These are phyloP conservation scores for Enteromius argenteus DNA, from an alignment of 2,797 vertebrate species.

Conservation along the genomic window DNA sequence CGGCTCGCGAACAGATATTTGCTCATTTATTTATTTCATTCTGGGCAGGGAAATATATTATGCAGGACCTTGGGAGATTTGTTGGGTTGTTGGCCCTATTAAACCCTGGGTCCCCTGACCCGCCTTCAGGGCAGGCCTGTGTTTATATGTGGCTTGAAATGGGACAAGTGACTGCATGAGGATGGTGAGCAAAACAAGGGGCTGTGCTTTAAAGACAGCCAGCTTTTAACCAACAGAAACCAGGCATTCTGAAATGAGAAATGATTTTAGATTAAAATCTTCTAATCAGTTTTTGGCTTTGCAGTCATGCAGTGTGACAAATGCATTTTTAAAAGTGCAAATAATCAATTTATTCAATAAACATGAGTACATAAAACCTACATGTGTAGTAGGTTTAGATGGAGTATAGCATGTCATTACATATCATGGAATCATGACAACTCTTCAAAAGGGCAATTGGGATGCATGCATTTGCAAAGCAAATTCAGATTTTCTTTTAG, in stretches of 20 bases:
- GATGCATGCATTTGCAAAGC: background rate
- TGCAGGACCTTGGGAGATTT: slow-evolving; percentile 72
- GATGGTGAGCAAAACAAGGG: slow-evolving; percentile 76
- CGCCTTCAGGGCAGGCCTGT: slow-evolving; percentile 70
- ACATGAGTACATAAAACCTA: background rate
- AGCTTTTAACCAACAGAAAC: background rate
- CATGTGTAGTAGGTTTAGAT: background rate
- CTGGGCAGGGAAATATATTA: slow-evolving; percentile 50
- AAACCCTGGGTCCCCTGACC: slow-evolving; percentile 72
- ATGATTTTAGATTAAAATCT: background rate
- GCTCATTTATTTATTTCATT: slow-evolving; percentile 46
- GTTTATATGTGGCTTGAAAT: slow-evolving; percentile 67
- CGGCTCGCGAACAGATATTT: slow-evolving; percentile 59
- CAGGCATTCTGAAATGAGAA: background rate
- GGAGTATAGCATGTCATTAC: background rate
- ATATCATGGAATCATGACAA: background rate
- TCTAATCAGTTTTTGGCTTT: background rate
- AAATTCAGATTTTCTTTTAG: background rate
- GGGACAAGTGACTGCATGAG: slow-evolving; percentile 63
- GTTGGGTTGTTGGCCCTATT: slow-evolving; percentile 83
- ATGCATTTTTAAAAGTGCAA: background rate
- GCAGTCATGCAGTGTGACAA: background rate
- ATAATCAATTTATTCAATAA: background rate
- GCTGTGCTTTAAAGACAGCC: slow-evolving; percentile 64
- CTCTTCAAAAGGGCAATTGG: background rate